phyloP scores from a whole-genome alignment of 2,113 vertebrate genomes.

The Gadus macrocephalus region DNA sequence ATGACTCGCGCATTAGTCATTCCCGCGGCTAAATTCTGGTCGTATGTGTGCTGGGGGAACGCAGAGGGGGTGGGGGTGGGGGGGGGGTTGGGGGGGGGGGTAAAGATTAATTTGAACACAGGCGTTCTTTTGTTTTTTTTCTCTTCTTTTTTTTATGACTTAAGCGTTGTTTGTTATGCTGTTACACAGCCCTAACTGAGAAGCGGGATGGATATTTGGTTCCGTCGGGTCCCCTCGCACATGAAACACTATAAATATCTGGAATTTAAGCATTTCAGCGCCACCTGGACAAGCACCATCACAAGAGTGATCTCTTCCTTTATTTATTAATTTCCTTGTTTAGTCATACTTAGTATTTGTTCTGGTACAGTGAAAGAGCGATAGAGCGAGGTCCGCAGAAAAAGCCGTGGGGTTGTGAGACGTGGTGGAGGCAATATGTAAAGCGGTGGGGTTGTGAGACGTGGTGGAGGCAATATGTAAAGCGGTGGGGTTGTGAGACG shows the following conservation, averaged over 20 bases:
- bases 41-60: too few relatives aligned
- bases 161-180: neutral
- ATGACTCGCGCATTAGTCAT: conserved; percentile 67
- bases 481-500: too few relatives aligned
- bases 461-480: too few relatives aligned
- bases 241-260: neutral
- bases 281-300: conserved; percentile 16
- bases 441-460: too few relatives aligned
- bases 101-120: conserved; percentile 65
- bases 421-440: too few relatives aligned
- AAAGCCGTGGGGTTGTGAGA: too few relatives aligned
- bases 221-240: conserved; percentile 50
- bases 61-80: neutral
- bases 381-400: too few relatives aligned
- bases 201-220: conserved; percentile 52
- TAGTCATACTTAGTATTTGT: too few relatives aligned
- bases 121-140: conserved; percentile 56
- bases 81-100: conserved; percentile 19
- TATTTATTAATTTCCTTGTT: too few relatives aligned
- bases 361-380: too few relatives aligned
- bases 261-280: neutral
- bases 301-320: too few relatives aligned
- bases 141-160: conserved; percentile 15
- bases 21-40: conserved; percentile 57
- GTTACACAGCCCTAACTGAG: conserved; percentile 40